phyloP scores from a whole-genome alignment of 2,888 invertebrate genomes.

The Rhamphomyia laevipes region DNA sequence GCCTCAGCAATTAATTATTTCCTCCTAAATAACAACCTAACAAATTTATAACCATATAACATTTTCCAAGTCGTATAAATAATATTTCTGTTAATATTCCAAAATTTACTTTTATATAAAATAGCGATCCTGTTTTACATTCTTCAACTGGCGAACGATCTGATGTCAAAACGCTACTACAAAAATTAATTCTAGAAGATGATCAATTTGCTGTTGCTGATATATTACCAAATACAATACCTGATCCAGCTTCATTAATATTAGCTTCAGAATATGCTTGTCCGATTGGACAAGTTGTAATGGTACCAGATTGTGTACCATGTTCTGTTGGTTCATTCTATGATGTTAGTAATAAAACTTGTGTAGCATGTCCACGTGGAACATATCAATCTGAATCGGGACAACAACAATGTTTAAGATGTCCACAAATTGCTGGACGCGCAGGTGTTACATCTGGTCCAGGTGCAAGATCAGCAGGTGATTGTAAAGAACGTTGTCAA shows the following conservation, averaged over 20 bases:
- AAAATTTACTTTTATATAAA: conserved; percentile 1
- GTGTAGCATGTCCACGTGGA: conserved; percentile 75
- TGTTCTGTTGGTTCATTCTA: conserved; percentile 87
- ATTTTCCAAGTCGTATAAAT: too few relatives aligned
- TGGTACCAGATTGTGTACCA: conserved; percentile 87
- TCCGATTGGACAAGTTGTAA: conserved; percentile 84
- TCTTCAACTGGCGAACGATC: conserved; percentile 79
- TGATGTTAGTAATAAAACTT: conserved; percentile 61
- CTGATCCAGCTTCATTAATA: conserved; percentile 78
- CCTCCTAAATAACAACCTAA: too few relatives aligned
- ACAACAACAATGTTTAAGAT: conserved; percentile 76
- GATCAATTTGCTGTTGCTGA: conserved; percentile 89
- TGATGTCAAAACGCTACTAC: conserved; percentile 68
- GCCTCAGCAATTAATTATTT: too few relatives aligned
- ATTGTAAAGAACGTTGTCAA: conserved; percentile 88
- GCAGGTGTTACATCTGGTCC: conserved; percentile 77
- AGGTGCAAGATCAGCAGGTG: conserved; percentile 77
- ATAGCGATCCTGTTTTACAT: conserved; percentile 80
- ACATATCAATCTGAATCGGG: conserved; percentile 90
- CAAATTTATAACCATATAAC: too few relatives aligned
- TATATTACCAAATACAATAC: conserved; percentile 86
- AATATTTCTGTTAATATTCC: background rate
- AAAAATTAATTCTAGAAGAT: conserved; percentile 83
- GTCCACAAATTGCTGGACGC: conserved; percentile 83
- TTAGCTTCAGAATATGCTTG: conserved; percentile 89